Conservation (phyloP, 2,113 vertebrate genomes). For the Scatophagus argus region DNA sequence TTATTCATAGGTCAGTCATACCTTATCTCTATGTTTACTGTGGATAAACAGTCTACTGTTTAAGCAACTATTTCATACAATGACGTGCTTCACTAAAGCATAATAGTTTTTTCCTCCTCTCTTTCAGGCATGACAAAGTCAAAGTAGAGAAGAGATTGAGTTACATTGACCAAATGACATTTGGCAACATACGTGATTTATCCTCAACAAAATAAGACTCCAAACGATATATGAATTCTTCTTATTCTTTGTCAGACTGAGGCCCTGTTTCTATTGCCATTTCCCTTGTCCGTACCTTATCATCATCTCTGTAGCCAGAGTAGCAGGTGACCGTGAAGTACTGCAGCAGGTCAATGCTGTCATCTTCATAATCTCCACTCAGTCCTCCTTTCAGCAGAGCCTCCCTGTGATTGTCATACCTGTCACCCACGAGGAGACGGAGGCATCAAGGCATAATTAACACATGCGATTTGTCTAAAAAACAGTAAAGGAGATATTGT, state of each 20-base stretch:
- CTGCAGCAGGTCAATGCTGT: constrained; percentile 92
- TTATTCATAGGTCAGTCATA: not conserved
- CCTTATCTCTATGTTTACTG: not conserved
- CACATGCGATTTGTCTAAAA: not conserved
- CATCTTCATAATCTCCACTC: constrained; percentile 92
- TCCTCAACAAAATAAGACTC: not conserved
- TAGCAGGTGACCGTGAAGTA: constrained; percentile 97
- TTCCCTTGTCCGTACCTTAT: constrained; percentile 83
- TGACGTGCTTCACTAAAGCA: not conserved
- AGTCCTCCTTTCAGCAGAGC: constrained; percentile 92
- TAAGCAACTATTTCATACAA: not conserved
- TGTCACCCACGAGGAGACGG: constrained; percentile 53
- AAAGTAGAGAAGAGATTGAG: not conserved
- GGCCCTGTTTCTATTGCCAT: not conserved
- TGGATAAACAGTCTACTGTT: not conserved
- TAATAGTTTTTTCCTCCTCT: not conserved
- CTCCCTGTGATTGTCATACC: constrained; percentile 98
- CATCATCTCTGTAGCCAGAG: constrained; percentile 93
- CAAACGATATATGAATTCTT: not conserved
- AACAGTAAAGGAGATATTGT: not conserved
- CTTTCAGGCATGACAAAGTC: not conserved
- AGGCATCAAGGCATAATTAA: not conserved
- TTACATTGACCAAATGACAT: not conserved
- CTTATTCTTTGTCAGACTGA: not conserved
- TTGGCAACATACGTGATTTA: not conserved